phyloP scores from a whole-genome alignment of 2,888 invertebrate genomes.

The Agrochola lychnidis region DNA sequence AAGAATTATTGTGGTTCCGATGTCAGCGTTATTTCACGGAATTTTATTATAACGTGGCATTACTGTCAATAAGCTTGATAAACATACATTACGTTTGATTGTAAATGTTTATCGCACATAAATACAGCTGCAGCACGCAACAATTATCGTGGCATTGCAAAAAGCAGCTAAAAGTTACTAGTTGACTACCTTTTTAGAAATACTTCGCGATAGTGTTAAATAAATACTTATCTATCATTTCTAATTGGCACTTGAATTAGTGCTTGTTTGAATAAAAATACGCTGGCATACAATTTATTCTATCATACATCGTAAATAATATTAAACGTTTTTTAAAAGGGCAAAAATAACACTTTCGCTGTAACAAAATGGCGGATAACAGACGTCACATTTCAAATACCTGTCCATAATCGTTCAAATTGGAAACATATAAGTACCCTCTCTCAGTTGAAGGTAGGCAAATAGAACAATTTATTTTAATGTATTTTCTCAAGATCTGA shows the following conservation, averaged over 20 bases:
- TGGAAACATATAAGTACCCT: slow-evolving; percentile 29
- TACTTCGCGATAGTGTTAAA: slow-evolving; percentile 30
- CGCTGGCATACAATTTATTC: slow-evolving; percentile 4
- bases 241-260: slow-evolving; percentile 51
- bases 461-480: slow-evolving; percentile 79
- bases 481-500: slow-evolving; percentile 85
- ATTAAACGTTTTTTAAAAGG: slow-evolving; percentile 37
- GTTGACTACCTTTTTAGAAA: slow-evolving; percentile 23
- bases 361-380: slow-evolving; percentile 49
- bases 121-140: slow-evolving; percentile 64
- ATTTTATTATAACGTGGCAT: slow-evolving; percentile 61
- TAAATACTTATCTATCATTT: slow-evolving; percentile 43
- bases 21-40: slow-evolving; percentile 50
- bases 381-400: slow-evolving; percentile 44
- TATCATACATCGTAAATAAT: slow-evolving; percentile 21
- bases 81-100: slow-evolving; percentile 61
- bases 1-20: slow-evolving; percentile 51
- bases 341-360: slow-evolving; percentile 30
- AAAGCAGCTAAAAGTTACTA: slow-evolving; percentile 15
- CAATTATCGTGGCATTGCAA: slow-evolving; percentile 33
- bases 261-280: slow-evolving; percentile 46
- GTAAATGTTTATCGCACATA: slow-evolving; percentile 51
- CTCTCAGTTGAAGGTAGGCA: slow-evolving; percentile 60
- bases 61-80: slow-evolving; percentile 61
- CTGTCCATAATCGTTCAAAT: slow-evolving; percentile 34